A percentile compares a stretch with the other conserved stretches of the same genome.
These are phyloP conservation scores for Pteria penguin DNA, from an alignment of 2,888 invertebrate species.

Conservation along the genomic window DNA sequence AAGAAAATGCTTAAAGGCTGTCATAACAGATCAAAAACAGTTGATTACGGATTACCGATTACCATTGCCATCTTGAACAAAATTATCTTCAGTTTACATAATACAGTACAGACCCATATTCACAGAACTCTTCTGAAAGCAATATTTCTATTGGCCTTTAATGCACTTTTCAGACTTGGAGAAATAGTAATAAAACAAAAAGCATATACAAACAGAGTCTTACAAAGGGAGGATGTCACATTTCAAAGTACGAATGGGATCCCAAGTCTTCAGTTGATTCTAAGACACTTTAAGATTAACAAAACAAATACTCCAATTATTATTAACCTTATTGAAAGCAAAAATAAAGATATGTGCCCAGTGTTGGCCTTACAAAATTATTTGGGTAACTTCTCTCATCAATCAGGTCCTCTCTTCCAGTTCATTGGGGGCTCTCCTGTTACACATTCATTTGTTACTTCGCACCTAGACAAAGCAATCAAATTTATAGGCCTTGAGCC, in stretches of 20 bases:
- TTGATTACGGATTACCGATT: too few relatives aligned
- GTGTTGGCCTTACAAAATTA: too few relatives aligned
- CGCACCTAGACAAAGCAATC: too few relatives aligned
- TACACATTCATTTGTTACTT: neutral
- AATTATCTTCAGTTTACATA: too few relatives aligned
- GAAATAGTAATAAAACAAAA: constrained; percentile 19
- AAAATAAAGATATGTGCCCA: too few relatives aligned
- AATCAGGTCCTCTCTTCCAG: neutral
- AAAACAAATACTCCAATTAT: neutral
- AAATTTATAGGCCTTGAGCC: too few relatives aligned
- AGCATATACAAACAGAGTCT: neutral
- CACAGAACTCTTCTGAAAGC: neutral
- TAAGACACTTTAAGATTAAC: constrained; percentile 4
- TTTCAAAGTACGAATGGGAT: too few relatives aligned
- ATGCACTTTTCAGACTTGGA: constrained; percentile 35
- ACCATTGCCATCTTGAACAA: too few relatives aligned
- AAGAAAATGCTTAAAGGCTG: constrained; percentile 8
- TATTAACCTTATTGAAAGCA: too few relatives aligned
- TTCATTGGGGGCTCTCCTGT: neutral
- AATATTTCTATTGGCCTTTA: too few relatives aligned
- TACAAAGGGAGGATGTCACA: constrained; percentile 9
- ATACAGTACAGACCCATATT: too few relatives aligned
- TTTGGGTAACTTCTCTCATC: constrained; percentile 1
- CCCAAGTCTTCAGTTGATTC: neutral
- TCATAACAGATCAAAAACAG: too few relatives aligned